A percentile compares a stretch with the other conserved stretches of the same genome.
Evolutionary conservation across 35 echinoderm and acorn worm genomes (phyloP).

Genomic region (Lytechinus pictus): DNA sequence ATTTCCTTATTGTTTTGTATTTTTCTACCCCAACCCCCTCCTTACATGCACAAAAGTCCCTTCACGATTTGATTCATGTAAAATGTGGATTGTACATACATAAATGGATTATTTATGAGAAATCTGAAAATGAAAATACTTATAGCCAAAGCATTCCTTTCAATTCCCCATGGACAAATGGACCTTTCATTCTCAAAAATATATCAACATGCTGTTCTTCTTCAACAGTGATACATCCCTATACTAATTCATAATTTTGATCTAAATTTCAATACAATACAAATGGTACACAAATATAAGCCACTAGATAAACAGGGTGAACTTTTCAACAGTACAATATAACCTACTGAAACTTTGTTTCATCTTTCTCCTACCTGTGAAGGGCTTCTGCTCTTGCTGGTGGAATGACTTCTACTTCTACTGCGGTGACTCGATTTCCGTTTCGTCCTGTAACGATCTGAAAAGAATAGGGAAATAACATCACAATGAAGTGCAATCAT

Average conservation of each 20-base stretch:
- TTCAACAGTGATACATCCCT: no score
- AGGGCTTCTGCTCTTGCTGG: slow-evolving; percentile 25
- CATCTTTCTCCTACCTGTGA: not conserved
- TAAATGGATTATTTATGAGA: not conserved
- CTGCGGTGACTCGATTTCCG: not conserved
- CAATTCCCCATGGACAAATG: no score
- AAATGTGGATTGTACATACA: not conserved
- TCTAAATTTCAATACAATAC: not conserved
- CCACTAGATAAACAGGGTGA: not conserved
- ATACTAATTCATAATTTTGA: no score
- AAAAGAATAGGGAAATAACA: not conserved
- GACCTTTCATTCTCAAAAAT: no score
- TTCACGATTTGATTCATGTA: not conserved
- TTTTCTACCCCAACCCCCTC: not conserved
- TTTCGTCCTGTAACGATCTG: slow-evolving; percentile 17
- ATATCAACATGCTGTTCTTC: no score
- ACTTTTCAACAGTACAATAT: no score
- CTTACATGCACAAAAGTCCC: not conserved
- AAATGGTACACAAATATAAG: not conserved
- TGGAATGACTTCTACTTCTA: slow-evolving; percentile 44
- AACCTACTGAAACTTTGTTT: not conserved
- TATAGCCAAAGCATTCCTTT: not conserved
- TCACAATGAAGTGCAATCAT: not conserved
- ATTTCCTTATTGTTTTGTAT: not conserved
- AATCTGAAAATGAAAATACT: not conserved